These are phyloP conservation scores for Daphoenositta chrysoptera DNA, from an alignment of 2,113 vertebrate genomes.

Conservation along the genomic window DNA sequence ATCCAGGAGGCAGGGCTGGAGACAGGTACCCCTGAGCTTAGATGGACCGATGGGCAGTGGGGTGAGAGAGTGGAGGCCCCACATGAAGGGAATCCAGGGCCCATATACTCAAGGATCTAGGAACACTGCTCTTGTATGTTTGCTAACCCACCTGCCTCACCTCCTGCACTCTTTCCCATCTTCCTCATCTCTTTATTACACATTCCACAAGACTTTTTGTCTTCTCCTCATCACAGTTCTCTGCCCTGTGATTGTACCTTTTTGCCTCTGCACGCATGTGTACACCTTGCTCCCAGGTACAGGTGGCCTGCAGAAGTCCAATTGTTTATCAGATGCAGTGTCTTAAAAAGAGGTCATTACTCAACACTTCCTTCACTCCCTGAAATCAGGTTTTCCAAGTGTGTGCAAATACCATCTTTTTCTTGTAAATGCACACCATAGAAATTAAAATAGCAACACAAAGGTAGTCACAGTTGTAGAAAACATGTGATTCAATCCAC, in stretches of 20 bases:
- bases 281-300: neutral
- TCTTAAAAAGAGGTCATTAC: neutral
- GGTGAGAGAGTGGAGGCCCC: neutral
- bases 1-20: neutral
- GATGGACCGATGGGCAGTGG: rapidly evolving
- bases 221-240: neutral
- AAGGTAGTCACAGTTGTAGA: neutral
- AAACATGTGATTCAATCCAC: neutral
- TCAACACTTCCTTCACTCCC: neutral
- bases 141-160: neutral
- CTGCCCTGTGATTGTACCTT: neutral
- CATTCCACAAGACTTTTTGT: neutral
- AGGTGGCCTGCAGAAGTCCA: neutral
- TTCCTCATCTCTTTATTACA: neutral
- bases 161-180: neutral
- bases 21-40: neutral
- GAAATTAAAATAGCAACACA: neutral
- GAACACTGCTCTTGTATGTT: neutral
- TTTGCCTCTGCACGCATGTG: neutral
- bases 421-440: neutral
- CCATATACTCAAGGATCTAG: neutral
- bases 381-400: neutral
- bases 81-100: neutral
- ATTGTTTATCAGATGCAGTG: neutral
- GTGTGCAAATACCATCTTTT: neutral